phyloP scores from a whole-genome alignment of 2,797 vertebrate genomes.

The Oreortyx pictus region DNA sequence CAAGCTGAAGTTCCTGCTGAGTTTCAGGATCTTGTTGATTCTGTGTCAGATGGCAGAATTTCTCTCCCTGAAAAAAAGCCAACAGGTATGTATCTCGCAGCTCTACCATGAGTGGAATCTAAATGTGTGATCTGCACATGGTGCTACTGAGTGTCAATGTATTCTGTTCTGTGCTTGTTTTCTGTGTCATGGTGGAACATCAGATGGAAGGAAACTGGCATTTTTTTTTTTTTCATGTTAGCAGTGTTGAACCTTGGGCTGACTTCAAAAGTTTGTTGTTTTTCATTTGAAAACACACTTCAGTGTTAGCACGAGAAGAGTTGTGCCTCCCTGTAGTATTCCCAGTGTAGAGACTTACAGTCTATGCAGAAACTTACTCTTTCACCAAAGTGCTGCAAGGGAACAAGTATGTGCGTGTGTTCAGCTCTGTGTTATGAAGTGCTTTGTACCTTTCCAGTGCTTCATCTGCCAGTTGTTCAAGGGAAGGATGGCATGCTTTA shows the following conservation, averaged over 20 bases:
- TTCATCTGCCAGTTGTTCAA: not conserved
- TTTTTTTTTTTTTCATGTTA: not conserved
- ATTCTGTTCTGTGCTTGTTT: not conserved
- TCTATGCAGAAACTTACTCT: not conserved
- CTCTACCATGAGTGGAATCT: not conserved
- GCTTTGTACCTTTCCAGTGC: not conserved
- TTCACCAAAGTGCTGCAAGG: not conserved
- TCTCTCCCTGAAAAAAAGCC: slow-evolving; percentile 89
- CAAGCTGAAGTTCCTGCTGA: slow-evolving; percentile 96
- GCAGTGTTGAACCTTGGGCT: not conserved
- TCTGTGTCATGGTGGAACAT: accelerated
- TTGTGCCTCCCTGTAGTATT: not conserved
- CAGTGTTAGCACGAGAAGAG: not conserved
- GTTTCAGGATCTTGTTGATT: slow-evolving; percentile 96
- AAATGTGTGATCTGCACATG: not conserved
- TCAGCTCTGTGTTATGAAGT: not conserved
- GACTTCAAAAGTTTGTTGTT: not conserved
- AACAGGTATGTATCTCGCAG: slow-evolving; percentile 77
- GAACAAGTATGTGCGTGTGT: not conserved
- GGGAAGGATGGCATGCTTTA: not conserved
- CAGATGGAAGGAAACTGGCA: not conserved
- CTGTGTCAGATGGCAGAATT: slow-evolving; percentile 92
- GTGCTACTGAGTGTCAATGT: not conserved
- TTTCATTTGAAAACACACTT: not conserved
- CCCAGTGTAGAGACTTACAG: not conserved